Base-by-base conservation (phyloP, 2,888 invertebrate genomes). In the Danaus chrysippus region DNA sequence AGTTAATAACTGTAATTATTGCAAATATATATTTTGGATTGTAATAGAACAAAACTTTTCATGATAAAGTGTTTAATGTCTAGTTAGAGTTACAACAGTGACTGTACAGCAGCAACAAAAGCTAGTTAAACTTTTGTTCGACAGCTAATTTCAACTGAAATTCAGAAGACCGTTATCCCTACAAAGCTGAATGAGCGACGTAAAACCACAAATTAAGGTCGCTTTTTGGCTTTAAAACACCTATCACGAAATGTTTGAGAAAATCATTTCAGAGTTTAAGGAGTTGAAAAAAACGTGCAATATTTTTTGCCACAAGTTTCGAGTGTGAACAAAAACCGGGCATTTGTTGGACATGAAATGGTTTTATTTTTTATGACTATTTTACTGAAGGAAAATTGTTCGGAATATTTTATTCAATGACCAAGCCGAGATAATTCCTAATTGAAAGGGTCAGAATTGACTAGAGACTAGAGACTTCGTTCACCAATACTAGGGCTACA, bases 201-300 rank as follows among this genome's bases (percentile, higher is more conserved):
- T 73, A 74, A 73, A 73, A 71, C 79, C 79, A 70, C 76, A 76
- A 67, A 74, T 75, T 74, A 73, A 70, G 78, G 76, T 74, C 68
- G 71, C 60, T 68, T 65, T 74, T 75, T 72, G 65, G 64, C 72
- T 71, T 70, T 64, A 64, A 72, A 75, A 76, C 70, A 73, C 70
- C 70, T 69, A 72, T 66, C 67, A 62, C 59, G 62, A 69, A 71
- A 73, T 73, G 74, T 69, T 77, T 71, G 66, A 63, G 69, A 65
- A 71, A 72, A 72, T 67, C 74, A 72, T 73, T 73, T 57, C 12
- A 43, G 42, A 56, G 57, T 63, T 61, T 52, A 58, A 56, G 57
- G 58, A 43, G 56, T 64, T 62, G 54, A 56, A 23, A 56, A 34
- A 68, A 65, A 65, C 65, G 57, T 56, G 23, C 54, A 54, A 44